Percentiles rank a stretch among this genome's conserved stretches.
These are phyloP conservation scores for Macaria notata DNA, from an alignment of 2,888 invertebrate genomes.

Conservation along the genomic window DNA sequence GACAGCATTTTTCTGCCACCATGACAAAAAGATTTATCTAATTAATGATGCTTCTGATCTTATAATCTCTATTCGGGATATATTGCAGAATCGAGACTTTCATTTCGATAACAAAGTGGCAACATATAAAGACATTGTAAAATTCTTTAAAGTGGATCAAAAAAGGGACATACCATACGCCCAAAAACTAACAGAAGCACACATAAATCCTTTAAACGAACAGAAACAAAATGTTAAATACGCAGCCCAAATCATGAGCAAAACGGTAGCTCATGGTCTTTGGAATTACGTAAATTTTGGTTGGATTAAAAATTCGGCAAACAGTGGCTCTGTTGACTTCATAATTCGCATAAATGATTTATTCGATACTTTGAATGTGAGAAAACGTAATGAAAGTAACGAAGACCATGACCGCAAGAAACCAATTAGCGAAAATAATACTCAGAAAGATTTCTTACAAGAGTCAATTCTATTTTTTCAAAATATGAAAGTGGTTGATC, in stretches of 20 bases:
- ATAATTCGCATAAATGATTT: conserved; percentile 31
- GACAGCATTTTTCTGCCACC: conserved; percentile 4
- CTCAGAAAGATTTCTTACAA: neutral
- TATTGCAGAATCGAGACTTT: conserved; percentile 3
- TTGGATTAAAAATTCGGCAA: conserved; percentile 22
- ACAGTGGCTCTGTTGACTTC: conserved; percentile 31
- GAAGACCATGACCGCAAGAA: neutral
- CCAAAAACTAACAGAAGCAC: conserved; percentile 28
- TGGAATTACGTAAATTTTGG: conserved; percentile 27
- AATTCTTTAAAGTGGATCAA: conserved; percentile 31
- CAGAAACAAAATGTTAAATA: conserved; percentile 19
- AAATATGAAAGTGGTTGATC: conserved; percentile 7
- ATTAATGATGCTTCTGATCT: conserved; percentile 34
- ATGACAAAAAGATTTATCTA: conserved; percentile 29
- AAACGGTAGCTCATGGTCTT: conserved; percentile 34
- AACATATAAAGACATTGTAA: conserved; percentile 30
- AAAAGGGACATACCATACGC: conserved; percentile 24
- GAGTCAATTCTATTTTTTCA: conserved; percentile 8
- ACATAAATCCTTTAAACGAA: conserved; percentile 22
- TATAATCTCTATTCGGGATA: conserved; percentile 18
- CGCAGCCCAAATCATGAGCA: conserved; percentile 31
- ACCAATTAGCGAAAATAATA: conserved; percentile 4
- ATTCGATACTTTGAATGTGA: conserved; percentile 12
- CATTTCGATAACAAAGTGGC: conserved; percentile 11
- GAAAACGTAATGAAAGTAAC: neutral